Evolutionary conservation across 2,797 vertebrate genomes (phyloP).

Genomic region (Sciurus carolinensis): DNA sequence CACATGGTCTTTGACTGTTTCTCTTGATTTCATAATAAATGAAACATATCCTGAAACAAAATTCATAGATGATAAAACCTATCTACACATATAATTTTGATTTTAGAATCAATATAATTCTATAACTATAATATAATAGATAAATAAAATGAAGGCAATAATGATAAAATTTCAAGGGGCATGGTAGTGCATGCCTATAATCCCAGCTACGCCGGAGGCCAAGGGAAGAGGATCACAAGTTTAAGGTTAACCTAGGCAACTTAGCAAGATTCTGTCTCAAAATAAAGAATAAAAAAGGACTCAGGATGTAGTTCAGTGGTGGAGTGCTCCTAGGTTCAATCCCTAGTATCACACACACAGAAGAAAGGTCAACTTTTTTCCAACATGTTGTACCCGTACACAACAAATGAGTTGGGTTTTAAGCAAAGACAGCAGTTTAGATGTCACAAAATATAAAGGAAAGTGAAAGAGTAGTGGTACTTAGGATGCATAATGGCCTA

Average conservation of each 20-base stretch:
- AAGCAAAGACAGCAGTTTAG: not conserved
- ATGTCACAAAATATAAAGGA: not conserved
- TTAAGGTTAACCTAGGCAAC: not conserved
- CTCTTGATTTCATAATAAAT: slow-evolving; percentile 1
- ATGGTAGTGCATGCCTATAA: not conserved
- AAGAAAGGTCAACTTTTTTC: no score
- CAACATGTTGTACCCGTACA: not conserved
- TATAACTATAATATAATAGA: not conserved
- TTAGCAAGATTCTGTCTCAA: not conserved
- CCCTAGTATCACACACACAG: no score
- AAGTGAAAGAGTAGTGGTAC: not conserved
- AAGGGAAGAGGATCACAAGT: not conserved
- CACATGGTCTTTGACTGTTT: not conserved
- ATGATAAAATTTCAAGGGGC: not conserved
- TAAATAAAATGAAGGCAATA: slow-evolving; percentile 24
- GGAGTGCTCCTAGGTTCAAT: not conserved
- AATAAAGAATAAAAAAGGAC: not conserved
- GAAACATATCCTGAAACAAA: slow-evolving; percentile 53
- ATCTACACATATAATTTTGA: not conserved
- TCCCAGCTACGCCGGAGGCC: not conserved
- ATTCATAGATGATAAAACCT: slow-evolving; percentile 38
- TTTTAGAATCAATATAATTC: not conserved
- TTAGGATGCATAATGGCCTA: not conserved
- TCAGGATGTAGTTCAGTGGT: not conserved
- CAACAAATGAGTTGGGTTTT: not conserved